Conservation (phyloP, 2,888 invertebrate genomes). For the Plemyria rubiginata region DNA sequence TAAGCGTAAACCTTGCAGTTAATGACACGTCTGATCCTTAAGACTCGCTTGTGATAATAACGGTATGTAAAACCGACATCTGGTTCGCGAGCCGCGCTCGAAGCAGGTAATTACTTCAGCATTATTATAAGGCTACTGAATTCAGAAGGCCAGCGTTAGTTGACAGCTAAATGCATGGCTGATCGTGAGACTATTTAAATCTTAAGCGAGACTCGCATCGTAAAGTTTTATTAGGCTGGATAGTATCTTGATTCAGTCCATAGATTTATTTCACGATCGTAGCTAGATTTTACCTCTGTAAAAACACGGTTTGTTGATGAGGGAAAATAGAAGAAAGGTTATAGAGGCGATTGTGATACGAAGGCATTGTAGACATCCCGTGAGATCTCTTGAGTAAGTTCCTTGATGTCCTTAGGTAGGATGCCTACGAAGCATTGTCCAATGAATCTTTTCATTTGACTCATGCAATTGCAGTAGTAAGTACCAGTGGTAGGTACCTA, state of each 20-base stretch:
- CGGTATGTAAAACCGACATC: conserved; percentile 65
- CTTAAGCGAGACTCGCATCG: conserved; percentile 18
- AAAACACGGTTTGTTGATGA: neutral
- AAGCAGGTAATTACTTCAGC: conserved; percentile 62
- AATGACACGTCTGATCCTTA: conserved; percentile 64
- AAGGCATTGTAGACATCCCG: neutral
- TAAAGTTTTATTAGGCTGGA: conserved; percentile 18
- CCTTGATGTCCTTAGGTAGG: too few relatives aligned
- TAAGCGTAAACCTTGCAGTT: conserved; percentile 34
- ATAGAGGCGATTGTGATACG: neutral
- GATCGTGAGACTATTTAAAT: conserved; percentile 57
- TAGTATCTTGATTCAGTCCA: conserved; percentile 11
- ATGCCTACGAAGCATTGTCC: too few relatives aligned
- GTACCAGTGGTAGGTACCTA: neutral
- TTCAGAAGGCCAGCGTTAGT: conserved; percentile 59
- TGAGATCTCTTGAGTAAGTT: too few relatives aligned
- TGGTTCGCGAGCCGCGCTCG: conserved; percentile 62
- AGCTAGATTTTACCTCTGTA: neutral
- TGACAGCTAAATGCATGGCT: conserved; percentile 53
- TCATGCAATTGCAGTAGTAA: too few relatives aligned
- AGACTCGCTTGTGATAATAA: conserved; percentile 54
- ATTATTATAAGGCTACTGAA: conserved; percentile 75
- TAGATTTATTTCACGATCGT: conserved; percentile 15
- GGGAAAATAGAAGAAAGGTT: neutral
- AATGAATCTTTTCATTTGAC: too few relatives aligned